These are phyloP conservation scores for Microctenopoma steveboyesi DNA, from an alignment of 2,797 vertebrate genomes.

Conservation along the genomic window DNA sequence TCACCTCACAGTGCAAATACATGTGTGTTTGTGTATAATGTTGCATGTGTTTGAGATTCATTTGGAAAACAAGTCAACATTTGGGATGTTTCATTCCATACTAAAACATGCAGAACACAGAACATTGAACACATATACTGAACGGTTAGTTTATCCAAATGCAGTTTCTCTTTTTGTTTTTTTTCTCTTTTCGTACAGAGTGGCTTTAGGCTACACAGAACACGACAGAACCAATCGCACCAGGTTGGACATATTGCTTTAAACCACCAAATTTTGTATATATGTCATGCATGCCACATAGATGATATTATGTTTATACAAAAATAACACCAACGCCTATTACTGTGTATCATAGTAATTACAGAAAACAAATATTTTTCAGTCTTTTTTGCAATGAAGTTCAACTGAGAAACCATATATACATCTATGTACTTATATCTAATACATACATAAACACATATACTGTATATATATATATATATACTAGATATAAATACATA, in stretches of 20 bases:
- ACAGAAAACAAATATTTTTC: constrained; percentile 78
- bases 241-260: constrained; percentile 91
- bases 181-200: constrained; percentile 68
- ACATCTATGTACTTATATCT: constrained; percentile 55
- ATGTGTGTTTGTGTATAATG: constrained; percentile 27
- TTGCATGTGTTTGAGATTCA: constrained; percentile 49
- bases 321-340: constrained; percentile 95
- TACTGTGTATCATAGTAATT: constrained; percentile 88
- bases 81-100: constrained; percentile 83
- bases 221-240: constrained; percentile 87
- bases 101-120: constrained; percentile 87
- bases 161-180: constrained; percentile 66
- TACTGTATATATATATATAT: not conserved
- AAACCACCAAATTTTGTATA: constrained; percentile 88
- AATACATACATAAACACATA: constrained; percentile 19
- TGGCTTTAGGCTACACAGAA: constrained; percentile 85
- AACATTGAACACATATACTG: constrained; percentile 85
- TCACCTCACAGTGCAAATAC: constrained; percentile 71
- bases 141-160: constrained; percentile 82
- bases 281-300: constrained; percentile 96
- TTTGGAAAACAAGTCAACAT: constrained; percentile 74
- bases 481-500: constrained; percentile 53
- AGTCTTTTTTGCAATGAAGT: constrained; percentile 80
- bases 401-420: constrained; percentile 64
- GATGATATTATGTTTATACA: constrained; percentile 91